Percentiles rank a stretch among this genome's conserved stretches.
Evolutionary conservation across 2,113 vertebrate genomes (phyloP).

Genomic region (Sprattus sprattus): DNA sequence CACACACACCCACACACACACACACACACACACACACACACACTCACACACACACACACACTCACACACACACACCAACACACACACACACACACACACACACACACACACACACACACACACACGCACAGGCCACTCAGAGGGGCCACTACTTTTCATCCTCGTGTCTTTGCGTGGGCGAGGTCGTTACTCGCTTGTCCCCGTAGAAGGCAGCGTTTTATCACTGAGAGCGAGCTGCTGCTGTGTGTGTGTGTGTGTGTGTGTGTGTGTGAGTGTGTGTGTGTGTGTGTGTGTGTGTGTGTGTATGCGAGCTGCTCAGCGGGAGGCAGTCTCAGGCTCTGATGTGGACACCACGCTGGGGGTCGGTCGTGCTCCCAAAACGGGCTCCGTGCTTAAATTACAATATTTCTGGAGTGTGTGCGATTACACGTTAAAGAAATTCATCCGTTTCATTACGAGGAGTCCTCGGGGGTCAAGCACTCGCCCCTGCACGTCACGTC

Average conservation of each 20-base stretch:
- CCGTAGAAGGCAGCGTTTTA: constrained; percentile 39
- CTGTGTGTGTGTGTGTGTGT: no score
- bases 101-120: no score
- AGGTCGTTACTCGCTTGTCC: not conserved
- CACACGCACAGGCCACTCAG: no score
- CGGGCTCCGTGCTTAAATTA: constrained; percentile 36
- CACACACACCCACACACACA: no score
- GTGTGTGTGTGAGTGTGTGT: no score
- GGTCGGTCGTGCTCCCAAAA: constrained; percentile 18
- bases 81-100: no score
- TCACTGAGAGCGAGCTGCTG: constrained; percentile 17
- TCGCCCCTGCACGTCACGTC: constrained; percentile 43
- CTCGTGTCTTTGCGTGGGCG: not conserved
- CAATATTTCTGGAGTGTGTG: constrained; percentile 32
- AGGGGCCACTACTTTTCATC: constrained; percentile 62
- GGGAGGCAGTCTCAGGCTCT: constrained; percentile 25
- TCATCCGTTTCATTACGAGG: constrained; percentile 52
- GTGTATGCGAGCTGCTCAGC: no score
- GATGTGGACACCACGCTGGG: constrained; percentile 17
- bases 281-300: no score
- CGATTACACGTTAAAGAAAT: constrained; percentile 27
- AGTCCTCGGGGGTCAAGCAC: constrained; percentile 52
- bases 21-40: no score
- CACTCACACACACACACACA: no score
- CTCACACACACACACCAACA: no score